Evolutionary conservation across 2,797 vertebrate species (phyloP).

Genomic region (Gephyroberyx darwinii): DNA sequence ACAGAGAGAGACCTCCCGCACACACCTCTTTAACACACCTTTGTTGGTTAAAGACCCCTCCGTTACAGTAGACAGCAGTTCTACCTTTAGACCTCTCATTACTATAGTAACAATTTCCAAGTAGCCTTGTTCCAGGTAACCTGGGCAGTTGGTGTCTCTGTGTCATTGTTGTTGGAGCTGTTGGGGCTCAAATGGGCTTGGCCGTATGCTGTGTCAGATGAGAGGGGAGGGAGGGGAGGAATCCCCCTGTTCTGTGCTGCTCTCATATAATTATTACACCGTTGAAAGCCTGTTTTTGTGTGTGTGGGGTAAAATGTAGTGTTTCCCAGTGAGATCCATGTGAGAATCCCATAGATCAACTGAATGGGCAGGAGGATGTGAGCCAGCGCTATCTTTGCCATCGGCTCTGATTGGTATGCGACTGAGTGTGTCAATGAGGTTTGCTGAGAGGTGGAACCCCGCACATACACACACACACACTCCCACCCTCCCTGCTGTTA

Average conservation of each 20-base stretch:
- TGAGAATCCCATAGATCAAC: slow-evolving; percentile 45
- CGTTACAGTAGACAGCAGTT: slow-evolving; percentile 58
- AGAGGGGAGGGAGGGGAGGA: slow-evolving; percentile 55
- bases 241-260: slow-evolving; percentile 51
- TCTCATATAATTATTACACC: slow-evolving; percentile 26
- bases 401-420: slow-evolving; percentile 77
- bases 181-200: slow-evolving; percentile 62
- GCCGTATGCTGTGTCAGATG: slow-evolving; percentile 66
- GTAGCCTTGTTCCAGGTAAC: slow-evolving; percentile 62
- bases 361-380: slow-evolving; percentile 53
- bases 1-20: slow-evolving; percentile 33
- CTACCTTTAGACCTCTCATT: slow-evolving; percentile 49
- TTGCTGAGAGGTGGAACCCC: slow-evolving; percentile 75
- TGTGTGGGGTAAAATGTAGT: slow-evolving; percentile 28
- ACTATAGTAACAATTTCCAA: slow-evolving; percentile 61
- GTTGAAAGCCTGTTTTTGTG: slow-evolving; percentile 34
- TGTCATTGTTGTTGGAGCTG: slow-evolving; percentile 59
- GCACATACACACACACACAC: slow-evolving; percentile 59
- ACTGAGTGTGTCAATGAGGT: slow-evolving; percentile 77
- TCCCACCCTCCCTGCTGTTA: slow-evolving; percentile 66
- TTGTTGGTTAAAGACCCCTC: slow-evolving; percentile 49
- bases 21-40: slow-evolving; percentile 52
- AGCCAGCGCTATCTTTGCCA: slow-evolving; percentile 61
- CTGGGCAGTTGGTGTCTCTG: slow-evolving; percentile 53
- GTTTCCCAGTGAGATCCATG: slow-evolving; percentile 4